phyloP scores from a whole-genome alignment of 2,888 invertebrate species.

The Luperina nickerlii region DNA sequence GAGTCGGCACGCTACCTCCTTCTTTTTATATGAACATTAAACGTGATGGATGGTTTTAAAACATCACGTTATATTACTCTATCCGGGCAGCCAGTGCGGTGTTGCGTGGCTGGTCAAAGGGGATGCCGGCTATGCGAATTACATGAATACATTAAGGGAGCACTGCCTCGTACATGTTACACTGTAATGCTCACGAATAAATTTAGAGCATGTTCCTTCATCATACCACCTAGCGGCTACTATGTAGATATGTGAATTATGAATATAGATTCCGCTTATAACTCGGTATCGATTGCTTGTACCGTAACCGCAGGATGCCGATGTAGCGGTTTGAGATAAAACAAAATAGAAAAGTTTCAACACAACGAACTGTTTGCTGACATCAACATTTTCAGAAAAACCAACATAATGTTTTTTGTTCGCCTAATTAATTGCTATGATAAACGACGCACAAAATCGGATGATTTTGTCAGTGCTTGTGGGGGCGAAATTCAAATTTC shows the following conservation, averaged over 20 bases:
- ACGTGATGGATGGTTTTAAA: slow-evolving; percentile 90
- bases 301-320: slow-evolving; percentile 58
- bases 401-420: slow-evolving; percentile 82
- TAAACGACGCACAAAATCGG: slow-evolving; percentile 87
- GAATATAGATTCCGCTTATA: slow-evolving; percentile 80
- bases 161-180: slow-evolving; percentile 87
- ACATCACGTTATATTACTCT: slow-evolving; percentile 89
- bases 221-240: slow-evolving; percentile 83
- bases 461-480: slow-evolving; percentile 85
- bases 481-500: slow-evolving; percentile 88
- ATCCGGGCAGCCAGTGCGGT: slow-evolving; percentile 87
- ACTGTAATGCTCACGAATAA: slow-evolving; percentile 89
- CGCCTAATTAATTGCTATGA: slow-evolving; percentile 86
- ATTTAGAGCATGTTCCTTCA: slow-evolving; percentile 88
- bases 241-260: slow-evolving; percentile 85
- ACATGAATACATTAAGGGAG: slow-evolving; percentile 90
- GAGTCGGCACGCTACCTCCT: slow-evolving; percentile 83
- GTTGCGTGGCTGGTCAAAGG: slow-evolving; percentile 90
- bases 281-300: slow-evolving; percentile 64
- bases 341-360: slow-evolving; percentile 72
- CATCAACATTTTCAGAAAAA: slow-evolving; percentile 76
- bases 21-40: slow-evolving; percentile 89
- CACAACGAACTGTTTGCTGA: slow-evolving; percentile 75
- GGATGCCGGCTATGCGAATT: slow-evolving; percentile 90
- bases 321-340: slow-evolving; percentile 64